Base-by-base conservation (phyloP, 2,888 invertebrate species). In the Criorhina ranunculi region DNA sequence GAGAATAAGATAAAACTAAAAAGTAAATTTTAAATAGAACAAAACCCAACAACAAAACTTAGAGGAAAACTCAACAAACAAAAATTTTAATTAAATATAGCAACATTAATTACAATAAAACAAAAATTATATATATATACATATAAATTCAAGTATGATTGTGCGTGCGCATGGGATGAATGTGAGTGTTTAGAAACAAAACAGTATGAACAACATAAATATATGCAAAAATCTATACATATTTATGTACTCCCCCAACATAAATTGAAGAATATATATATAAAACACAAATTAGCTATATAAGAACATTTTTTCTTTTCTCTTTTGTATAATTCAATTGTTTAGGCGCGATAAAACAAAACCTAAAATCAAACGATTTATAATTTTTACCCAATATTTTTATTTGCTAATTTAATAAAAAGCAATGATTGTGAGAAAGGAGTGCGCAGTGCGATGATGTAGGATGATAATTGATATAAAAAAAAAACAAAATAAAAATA, bases 371-470 rank as follows among this genome's bases (percentile, higher is more conserved):
- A 24, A 66, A 37, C 8, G n/a, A n/a, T n/a, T n/a, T n/a, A 9
- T n/a, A 57, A 17, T 44, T 29, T 33, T 44, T 29, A 24, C 51
- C 33, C 11, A 59, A 60, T 6, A 12, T 37, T 29, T 24, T 24
- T 24, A 3, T 57, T 59, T 66, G 57, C 44, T 73, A 53, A 46
- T 62, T 5, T 17, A n/a, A n/a, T n/a, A 62, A 42, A 31, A 64
- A 35, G 24, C 19, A 66, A 55, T 33, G 17, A 60, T 29, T 60
- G 69, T 55, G 67, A 73, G 46, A 67, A 67, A 86, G 57, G 51
- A 77, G 59, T 57, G 55, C 69, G 57, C 62, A 64, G 17, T 70
- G 69, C 76, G 57, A 70, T 81, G 69, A 81, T 70, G 60, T 75
- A 53, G 57, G 49, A 51, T 35, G 29, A 66, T 24, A 24, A 66